Percentiles rank a stretch among this genome's conserved stretches.
These are phyloP conservation scores for Latrodectus hesperus DNA, from an alignment of 2,888 invertebrate species.

Conservation along the genomic window DNA sequence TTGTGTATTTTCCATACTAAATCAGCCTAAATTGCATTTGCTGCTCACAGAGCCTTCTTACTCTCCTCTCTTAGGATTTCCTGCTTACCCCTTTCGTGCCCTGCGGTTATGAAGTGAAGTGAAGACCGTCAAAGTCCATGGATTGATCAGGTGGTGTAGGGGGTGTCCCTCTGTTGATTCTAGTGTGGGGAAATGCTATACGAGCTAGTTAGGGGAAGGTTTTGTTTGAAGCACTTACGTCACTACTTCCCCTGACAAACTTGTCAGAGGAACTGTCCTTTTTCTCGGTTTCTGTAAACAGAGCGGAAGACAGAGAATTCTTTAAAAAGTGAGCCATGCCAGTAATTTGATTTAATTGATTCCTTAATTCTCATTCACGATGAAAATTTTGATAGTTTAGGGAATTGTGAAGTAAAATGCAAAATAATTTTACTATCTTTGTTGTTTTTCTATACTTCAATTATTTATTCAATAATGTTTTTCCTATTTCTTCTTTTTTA, in stretches of 20 bases:
- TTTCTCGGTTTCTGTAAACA: conserved; percentile 29
- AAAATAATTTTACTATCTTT: too few relatives aligned
- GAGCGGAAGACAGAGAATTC: not conserved
- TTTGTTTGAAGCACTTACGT: conserved; percentile 1
- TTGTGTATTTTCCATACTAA: conserved; percentile 56
- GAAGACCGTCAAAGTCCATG: conserved; percentile 45
- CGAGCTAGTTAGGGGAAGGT: conserved; percentile 23
- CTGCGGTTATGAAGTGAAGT: conserved; percentile 1
- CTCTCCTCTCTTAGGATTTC: not conserved
- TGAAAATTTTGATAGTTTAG: too few relatives aligned
- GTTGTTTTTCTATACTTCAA: too few relatives aligned
- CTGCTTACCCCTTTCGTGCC: conserved; percentile 28
- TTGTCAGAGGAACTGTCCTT: not conserved
- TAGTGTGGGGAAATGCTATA: conserved; percentile 20
- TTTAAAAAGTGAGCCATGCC: not conserved
- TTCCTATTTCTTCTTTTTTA: too few relatives aligned
- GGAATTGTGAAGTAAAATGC: too few relatives aligned
- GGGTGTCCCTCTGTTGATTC: conserved; percentile 27
- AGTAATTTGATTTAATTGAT: too few relatives aligned
- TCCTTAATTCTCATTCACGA: too few relatives aligned
- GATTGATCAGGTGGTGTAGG: conserved; percentile 34
- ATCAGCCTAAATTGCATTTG: conserved; percentile 46
- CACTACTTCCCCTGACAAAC: conserved; percentile 6
- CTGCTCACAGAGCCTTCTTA: conserved; percentile 11
- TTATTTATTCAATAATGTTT: too few relatives aligned